phyloP scores from a whole-genome alignment of 2,113 vertebrate species.

The Haemorhous mexicanus region DNA sequence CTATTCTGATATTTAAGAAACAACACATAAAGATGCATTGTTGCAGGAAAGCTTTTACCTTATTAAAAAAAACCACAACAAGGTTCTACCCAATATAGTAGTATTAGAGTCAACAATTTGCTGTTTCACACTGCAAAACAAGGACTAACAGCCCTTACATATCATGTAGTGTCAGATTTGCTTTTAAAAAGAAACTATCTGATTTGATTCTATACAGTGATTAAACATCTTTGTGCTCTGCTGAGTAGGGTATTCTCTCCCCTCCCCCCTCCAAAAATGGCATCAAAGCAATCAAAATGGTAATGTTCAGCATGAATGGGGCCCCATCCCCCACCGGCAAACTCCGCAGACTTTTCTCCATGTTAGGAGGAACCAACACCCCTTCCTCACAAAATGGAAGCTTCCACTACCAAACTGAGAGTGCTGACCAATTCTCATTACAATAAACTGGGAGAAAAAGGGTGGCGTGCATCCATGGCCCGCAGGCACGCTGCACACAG shows the following conservation, averaged over 20 bases:
- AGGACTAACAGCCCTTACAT: constrained; percentile 40
- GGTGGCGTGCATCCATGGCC: constrained; percentile 8
- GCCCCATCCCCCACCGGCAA: constrained; percentile 86
- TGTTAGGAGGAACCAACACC: constrained; percentile 82
- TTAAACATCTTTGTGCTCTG: constrained; percentile 83
- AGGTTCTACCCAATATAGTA: not conserved
- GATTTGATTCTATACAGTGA: constrained; percentile 76
- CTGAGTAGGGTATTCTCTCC: constrained; percentile 84
- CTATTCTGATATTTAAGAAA: constrained; percentile 33
- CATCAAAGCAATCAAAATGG: constrained; percentile 99
- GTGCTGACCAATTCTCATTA: constrained; percentile 69
- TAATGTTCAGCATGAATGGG: constrained; percentile 94
- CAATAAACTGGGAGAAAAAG: constrained; percentile 48
- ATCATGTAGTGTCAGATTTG: constrained; percentile 36
- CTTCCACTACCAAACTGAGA: constrained; percentile 90
- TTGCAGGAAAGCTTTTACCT: constrained; percentile 38
- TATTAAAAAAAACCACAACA: not conserved
- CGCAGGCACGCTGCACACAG: not conserved
- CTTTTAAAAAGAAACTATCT: constrained; percentile 68
- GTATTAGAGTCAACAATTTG: constrained; percentile 68
- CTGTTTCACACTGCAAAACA: constrained; percentile 27
- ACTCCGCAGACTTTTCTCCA: constrained; percentile 95
- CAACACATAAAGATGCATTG: constrained; percentile 59
- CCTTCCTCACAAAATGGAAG: constrained; percentile 94
- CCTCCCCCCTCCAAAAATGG: constrained; percentile 90